A percentile compares a stretch with the other conserved stretches of the same genome.
Evolutionary conservation across 2,797 vertebrate species (phyloP).

Genomic region (Leptatherina wallacei): DNA sequence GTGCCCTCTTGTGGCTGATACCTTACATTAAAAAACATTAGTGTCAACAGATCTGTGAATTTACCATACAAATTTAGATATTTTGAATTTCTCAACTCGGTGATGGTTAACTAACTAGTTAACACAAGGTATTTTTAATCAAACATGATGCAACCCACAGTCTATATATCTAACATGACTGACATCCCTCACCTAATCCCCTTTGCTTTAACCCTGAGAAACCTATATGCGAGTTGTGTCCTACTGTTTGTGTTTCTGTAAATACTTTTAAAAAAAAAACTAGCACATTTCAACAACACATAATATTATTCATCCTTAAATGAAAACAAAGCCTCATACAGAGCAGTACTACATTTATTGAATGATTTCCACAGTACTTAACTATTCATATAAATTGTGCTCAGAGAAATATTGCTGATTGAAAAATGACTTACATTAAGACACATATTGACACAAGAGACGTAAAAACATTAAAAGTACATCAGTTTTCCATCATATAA

Average conservation of each 20-base stretch:
- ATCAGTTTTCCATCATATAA: constrained; percentile 34
- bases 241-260: neutral
- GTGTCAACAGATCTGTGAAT: too few species aligned
- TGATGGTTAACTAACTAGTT: neutral
- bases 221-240: too few species aligned
- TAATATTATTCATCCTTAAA: neutral
- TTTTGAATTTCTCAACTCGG: neutral
- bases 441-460: constrained; percentile 51
- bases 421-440: constrained; percentile 41
- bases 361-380: constrained; percentile 56
- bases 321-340: neutral
- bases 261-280: neutral
- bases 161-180: neutral
- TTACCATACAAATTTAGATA: neutral
- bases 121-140: too few species aligned
- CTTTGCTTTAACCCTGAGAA: neutral
- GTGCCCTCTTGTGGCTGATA: constrained; percentile 59
- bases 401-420: constrained; percentile 59
- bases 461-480: constrained; percentile 54
- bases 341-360: constrained; percentile 69
- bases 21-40: constrained; percentile 2
- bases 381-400: constrained; percentile 44
- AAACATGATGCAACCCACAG: neutral
- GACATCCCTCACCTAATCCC: neutral
- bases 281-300: neutral